Evolutionary conservation across 92 coral and sea anemone genomes (phyloP).

Genomic region (Umimayanthus kanabou): DNA sequence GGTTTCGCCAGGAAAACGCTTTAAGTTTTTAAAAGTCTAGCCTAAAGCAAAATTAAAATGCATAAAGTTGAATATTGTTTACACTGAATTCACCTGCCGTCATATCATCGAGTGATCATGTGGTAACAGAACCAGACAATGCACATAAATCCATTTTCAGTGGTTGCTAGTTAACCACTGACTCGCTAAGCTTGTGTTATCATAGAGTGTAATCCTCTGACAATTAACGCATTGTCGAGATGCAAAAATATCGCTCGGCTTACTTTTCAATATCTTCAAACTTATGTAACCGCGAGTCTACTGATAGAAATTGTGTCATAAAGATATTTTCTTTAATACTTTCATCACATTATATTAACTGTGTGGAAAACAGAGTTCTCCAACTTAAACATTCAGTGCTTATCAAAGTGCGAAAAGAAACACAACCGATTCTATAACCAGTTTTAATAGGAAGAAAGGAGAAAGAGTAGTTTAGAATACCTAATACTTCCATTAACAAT

Average conservation of each 20-base stretch:
- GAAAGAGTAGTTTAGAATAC: neutral
- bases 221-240: neutral
- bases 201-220: neutral
- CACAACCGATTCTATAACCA: neutral
- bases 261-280: neutral
- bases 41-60: slow-evolving; percentile 8
- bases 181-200: neutral
- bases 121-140: slow-evolving; percentile 16
- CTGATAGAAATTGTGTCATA: neutral
- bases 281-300: neutral
- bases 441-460: neutral
- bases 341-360: too few relatives aligned
- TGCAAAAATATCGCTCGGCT: neutral
- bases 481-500: neutral
- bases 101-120: neutral
- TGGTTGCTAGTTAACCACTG: neutral
- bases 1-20: slow-evolving; percentile 3
- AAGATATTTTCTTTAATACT: too few relatives aligned
- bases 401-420: neutral
- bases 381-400: too few relatives aligned
- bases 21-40: neutral
- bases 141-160: neutral
- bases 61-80: neutral
- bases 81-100: too few relatives aligned
- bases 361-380: too few relatives aligned